These are phyloP conservation scores for Pyrochroa serraticornis DNA, from an alignment of 2,888 invertebrate genomes.

Conservation along the genomic window DNA sequence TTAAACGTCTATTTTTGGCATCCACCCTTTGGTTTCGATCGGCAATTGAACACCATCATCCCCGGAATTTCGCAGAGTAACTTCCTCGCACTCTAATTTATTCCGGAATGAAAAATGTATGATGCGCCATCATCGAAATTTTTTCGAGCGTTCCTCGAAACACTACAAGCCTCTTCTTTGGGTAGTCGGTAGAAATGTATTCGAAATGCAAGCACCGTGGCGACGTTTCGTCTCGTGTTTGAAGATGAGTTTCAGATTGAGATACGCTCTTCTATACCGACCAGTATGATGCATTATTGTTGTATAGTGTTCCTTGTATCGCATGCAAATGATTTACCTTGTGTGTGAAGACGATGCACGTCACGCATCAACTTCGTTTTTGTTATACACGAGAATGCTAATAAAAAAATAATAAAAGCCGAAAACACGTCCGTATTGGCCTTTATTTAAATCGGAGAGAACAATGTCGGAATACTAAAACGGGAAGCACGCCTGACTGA, in stretches of 20 bases:
- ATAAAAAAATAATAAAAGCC: constrained; percentile 14
- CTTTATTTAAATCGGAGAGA: constrained; percentile 18
- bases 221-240: constrained; percentile 2
- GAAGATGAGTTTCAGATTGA: constrained; percentile 11
- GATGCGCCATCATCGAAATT: constrained; percentile 11
- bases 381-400: constrained; percentile 1
- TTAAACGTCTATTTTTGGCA: constrained; percentile 18
- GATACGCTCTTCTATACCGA: background rate
- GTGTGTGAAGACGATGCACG: constrained; percentile 6
- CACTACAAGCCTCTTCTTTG: background rate
- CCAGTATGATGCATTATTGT: background rate
- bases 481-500: constrained; percentile 17
- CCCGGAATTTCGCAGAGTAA: no score
- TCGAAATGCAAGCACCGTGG: constrained; percentile 8
- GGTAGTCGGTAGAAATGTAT: constrained; percentile 2
- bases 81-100: background rate
- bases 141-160: constrained; percentile 1
- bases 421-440: constrained; percentile 10
- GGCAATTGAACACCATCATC: no score
- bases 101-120: constrained; percentile 18
- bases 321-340: constrained; percentile 10
- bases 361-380: constrained; percentile 7
- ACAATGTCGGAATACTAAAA: constrained; percentile 19
- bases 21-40: no score
- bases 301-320: no score